A percentile compares a stretch with the other conserved stretches of the same genome.
Evolutionary conservation across 2,888 invertebrate species (phyloP).

Genomic region (Acrobasis consociella): DNA sequence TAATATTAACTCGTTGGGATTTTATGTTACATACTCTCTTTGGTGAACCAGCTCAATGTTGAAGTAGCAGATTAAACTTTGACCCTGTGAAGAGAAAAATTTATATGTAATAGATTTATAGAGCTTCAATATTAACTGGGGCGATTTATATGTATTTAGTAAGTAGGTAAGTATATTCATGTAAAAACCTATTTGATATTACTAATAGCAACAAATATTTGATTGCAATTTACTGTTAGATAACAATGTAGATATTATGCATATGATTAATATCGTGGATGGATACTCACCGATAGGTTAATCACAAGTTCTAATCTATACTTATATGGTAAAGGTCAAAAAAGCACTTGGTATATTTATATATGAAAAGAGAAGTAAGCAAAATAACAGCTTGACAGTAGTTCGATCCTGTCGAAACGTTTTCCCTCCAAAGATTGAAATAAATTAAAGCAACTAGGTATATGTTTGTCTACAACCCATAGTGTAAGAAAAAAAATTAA

Average conservation of each 20-base stretch:
- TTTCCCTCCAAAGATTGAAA: too few species aligned
- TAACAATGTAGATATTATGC: conserved; percentile 8
- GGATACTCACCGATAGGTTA: conserved; percentile 36
- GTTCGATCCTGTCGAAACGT: too few species aligned
- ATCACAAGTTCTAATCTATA: conserved; percentile 34
- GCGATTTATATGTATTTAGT: too few species aligned
- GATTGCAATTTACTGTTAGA: neutral
- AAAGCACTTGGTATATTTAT: too few species aligned
- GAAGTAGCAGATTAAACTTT: conserved; percentile 34
- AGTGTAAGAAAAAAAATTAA: too few species aligned
- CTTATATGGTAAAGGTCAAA: too few species aligned
- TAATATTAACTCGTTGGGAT: conserved; percentile 16
- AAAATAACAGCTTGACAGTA: neutral
- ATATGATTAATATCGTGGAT: conserved; percentile 14
- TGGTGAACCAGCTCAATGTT: neutral
- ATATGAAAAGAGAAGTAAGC: neutral
- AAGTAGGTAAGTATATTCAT: too few species aligned
- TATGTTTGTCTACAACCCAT: too few species aligned
- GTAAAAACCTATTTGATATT: neutral
- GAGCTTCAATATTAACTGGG: neutral
- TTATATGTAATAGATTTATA: neutral
- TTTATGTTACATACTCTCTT: conserved; percentile 7
- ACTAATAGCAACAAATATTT: neutral
- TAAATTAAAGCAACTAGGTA: too few species aligned
- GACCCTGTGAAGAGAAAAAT: conserved; percentile 52